Percentiles rank a stretch among this genome's conserved stretches.
phyloP scores from a whole-genome alignment of 2,888 invertebrate species.

The Yponomeuta cagnagella region DNA sequence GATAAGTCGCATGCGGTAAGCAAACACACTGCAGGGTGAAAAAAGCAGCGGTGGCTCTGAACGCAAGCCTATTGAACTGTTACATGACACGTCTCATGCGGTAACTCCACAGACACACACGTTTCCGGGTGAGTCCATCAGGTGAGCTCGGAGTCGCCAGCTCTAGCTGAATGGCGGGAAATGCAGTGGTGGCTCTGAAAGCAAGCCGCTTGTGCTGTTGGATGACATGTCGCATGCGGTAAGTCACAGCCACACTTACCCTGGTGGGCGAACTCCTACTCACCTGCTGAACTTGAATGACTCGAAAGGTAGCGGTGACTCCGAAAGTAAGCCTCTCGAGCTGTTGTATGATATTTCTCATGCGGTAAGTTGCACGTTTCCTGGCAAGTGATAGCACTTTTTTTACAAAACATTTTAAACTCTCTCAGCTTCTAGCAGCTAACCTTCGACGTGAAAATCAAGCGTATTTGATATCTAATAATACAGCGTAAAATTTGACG shows the following conservation, averaged over 20 bases:
- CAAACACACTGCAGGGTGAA: constrained; percentile 81
- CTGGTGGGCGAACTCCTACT: constrained; percentile 92
- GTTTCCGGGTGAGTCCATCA: too few species aligned
- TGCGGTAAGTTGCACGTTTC: constrained; percentile 78
- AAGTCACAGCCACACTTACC: constrained; percentile 84
- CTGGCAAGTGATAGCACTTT: background rate
- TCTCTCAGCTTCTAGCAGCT: too few species aligned
- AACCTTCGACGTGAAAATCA: too few species aligned
- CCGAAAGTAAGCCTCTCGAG: constrained; percentile 92
- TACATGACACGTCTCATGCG: constrained; percentile 96
- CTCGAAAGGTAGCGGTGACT: constrained; percentile 90
- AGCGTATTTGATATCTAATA: too few species aligned
- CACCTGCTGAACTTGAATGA: constrained; percentile 90
- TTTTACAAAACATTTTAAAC: background rate
- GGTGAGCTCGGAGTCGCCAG: constrained; percentile 78
- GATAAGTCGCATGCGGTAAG: constrained; percentile 95
- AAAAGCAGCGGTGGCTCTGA: constrained; percentile 83
- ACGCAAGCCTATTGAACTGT: constrained; percentile 90
- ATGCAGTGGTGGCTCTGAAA: constrained; percentile 63
- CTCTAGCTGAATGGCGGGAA: constrained; percentile 85
- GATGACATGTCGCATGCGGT: constrained; percentile 87
- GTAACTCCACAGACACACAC: constrained; percentile 35
- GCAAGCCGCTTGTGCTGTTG: constrained; percentile 90
- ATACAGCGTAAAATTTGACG: too few species aligned
- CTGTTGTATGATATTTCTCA: constrained; percentile 96